Conservation (phyloP, 2,797 vertebrate species). For the Siniperca undulata region DNA sequence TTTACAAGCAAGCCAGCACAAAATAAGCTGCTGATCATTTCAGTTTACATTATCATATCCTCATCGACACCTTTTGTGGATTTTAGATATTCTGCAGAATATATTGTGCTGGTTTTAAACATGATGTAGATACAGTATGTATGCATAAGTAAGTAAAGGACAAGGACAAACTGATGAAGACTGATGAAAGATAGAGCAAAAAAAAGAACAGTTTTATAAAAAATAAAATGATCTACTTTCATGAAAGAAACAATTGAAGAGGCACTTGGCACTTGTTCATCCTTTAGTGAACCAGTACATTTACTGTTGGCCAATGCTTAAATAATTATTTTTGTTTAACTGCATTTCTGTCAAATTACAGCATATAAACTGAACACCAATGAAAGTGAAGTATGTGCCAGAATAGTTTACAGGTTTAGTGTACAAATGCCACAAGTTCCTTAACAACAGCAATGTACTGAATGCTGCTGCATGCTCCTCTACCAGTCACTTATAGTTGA, state of each 20-base stretch:
- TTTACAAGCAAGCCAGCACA: not conserved
- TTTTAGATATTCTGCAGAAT: not conserved
- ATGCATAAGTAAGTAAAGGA: not conserved
- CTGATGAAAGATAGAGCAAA: not conserved
- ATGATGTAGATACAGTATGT: not conserved
- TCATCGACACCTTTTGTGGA: not conserved
- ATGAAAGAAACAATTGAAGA: not conserved
- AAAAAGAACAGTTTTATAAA: not conserved
- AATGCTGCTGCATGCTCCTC: not conserved
- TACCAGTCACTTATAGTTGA: not conserved
- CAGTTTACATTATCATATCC: not conserved
- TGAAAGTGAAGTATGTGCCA: slow-evolving; percentile 3
- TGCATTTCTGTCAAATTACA: not conserved
- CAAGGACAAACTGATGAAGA: not conserved
- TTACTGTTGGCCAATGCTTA: not conserved
- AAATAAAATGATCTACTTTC: not conserved
- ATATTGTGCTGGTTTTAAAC: not conserved
- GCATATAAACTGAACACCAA: not conserved
- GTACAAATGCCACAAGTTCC: not conserved
- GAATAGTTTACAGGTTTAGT: not conserved
- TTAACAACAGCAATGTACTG: not conserved
- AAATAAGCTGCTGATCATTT: slow-evolving; percentile 17
- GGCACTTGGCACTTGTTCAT: not conserved
- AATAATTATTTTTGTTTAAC: not conserved
- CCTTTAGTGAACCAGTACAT: not conserved